These are phyloP conservation scores for Xenus cinereus DNA, from an alignment of 2,113 vertebrate genomes.

Conservation along the genomic window DNA sequence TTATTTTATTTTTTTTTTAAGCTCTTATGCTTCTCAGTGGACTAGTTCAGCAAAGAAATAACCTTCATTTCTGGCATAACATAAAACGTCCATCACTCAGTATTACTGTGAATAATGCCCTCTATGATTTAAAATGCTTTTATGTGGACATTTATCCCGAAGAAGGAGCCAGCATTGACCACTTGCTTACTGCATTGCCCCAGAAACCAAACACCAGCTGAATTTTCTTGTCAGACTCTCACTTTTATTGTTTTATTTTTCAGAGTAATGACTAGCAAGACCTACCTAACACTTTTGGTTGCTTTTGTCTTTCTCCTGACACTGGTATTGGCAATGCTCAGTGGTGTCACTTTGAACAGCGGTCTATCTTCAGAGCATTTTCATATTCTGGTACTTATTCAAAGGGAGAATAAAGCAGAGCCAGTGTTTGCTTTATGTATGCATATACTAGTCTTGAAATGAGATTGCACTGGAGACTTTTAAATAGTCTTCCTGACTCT, in stretches of 20 bases:
- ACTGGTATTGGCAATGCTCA: background rate
- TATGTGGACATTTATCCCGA: background rate
- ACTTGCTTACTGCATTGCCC: background rate
- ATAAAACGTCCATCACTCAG: background rate
- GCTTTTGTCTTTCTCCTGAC: background rate
- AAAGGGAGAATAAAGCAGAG: background rate
- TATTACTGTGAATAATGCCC: background rate
- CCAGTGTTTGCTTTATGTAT: background rate
- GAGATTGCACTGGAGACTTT: background rate
- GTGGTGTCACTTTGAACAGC: background rate
- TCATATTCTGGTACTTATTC: background rate
- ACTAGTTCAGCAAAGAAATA: background rate
- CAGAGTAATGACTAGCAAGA: background rate
- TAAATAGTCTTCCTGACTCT: background rate
- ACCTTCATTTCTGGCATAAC: background rate
- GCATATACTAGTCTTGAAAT: background rate
- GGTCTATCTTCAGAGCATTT: background rate
- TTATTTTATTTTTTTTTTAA: background rate
- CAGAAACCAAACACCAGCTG: background rate
- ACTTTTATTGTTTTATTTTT: background rate
- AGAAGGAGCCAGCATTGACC: background rate
- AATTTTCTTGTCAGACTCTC: background rate
- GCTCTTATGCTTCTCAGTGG: background rate
- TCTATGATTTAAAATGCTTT: conserved; percentile 6
- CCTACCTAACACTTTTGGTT: background rate